Evolutionary conservation across 2,888 invertebrate species (phyloP), one percentile per base, ranked within the genome.

Genomic region (Anoplius nigerrimus): DNA sequence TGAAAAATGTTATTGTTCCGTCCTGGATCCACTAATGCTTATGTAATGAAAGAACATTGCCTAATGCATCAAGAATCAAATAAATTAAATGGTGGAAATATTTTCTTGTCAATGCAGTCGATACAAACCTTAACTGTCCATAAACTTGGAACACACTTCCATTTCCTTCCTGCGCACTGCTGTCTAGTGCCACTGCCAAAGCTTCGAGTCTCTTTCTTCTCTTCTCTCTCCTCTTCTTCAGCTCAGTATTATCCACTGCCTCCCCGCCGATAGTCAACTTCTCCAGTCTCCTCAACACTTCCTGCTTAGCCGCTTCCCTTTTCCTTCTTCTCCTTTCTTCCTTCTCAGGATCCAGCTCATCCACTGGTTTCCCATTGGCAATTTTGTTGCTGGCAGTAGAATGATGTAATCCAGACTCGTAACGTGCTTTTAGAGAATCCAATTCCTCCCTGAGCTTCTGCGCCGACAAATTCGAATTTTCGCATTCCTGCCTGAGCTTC

Each of bases 201-300:
- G 83, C 80, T 62, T 86, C 85, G 22, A 89, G 71, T 24, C 86
- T 79, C 61, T 84, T 87, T 3, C 88, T 76, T 21, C 88, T 79
- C 21, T 84, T 84, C 42, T 86, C 86, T 0, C 86, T 57, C 2
- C 84, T 58, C 24, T 80, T 81, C 5, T 77, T 81, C 8, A 87
- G 69, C 59, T 88, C 88, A 6, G 78, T 72, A 69, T 89, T 84
- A 2, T 82, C 85, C 18, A 84, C 76, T 1, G 85, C 87, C 53
- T 89, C 88, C 2, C 88, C 88, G 0, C 88, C 88, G 22, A 89
- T 89, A 0, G 88, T 89, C 56, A 89, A 69, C 54, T 84, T 85
- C 55, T 87, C 88, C 52, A 89, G 60, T 27, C 85, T 78, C 34
- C 78, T 85, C 70, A 89, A 71, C 0, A 89, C 88, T 34, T 88